A percentile compares a stretch with the other conserved stretches of the same genome.
phyloP scores from a whole-genome alignment of 2,888 invertebrate genomes.

The Hirtodrosophila confusa region DNA sequence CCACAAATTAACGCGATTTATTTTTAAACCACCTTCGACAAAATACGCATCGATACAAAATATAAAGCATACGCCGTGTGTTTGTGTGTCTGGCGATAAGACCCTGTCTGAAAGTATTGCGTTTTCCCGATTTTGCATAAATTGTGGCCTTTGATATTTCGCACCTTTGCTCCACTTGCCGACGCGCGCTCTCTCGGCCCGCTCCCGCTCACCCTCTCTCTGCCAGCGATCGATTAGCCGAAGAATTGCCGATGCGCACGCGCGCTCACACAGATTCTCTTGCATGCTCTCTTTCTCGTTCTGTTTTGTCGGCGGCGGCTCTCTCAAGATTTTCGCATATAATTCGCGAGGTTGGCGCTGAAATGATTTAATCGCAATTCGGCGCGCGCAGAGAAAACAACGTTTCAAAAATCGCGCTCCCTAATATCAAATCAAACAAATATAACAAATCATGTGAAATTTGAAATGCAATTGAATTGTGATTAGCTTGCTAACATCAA shows the following conservation, averaged over 20 bases:
- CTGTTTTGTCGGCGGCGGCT: neutral
- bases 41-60: constrained; percentile 11
- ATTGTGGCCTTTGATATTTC: constrained; percentile 28
- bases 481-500: constrained; percentile 34
- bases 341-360: constrained; percentile 80
- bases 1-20: constrained; percentile 58
- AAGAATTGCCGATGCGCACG: constrained; percentile 38
- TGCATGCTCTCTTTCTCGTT: constrained; percentile 8
- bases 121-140: constrained; percentile 17
- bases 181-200: neutral
- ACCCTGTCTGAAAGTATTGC: constrained; percentile 20
- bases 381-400: constrained; percentile 78
- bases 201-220: constrained; percentile 5
- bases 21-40: constrained; percentile 42
- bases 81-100: constrained; percentile 33
- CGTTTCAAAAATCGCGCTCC: constrained; percentile 33
- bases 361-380: constrained; percentile 81
- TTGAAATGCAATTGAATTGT: constrained; percentile 45
- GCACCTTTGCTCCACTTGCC: constrained; percentile 43
- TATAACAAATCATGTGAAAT: constrained; percentile 36
- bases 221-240: constrained; percentile 8
- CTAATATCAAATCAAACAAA: constrained; percentile 20
- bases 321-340: constrained; percentile 76
- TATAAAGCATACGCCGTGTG: constrained; percentile 48
- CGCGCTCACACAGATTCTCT: constrained; percentile 33